Base-by-base conservation (phyloP, 2,797 vertebrate genomes). In the Manis javanica region DNA sequence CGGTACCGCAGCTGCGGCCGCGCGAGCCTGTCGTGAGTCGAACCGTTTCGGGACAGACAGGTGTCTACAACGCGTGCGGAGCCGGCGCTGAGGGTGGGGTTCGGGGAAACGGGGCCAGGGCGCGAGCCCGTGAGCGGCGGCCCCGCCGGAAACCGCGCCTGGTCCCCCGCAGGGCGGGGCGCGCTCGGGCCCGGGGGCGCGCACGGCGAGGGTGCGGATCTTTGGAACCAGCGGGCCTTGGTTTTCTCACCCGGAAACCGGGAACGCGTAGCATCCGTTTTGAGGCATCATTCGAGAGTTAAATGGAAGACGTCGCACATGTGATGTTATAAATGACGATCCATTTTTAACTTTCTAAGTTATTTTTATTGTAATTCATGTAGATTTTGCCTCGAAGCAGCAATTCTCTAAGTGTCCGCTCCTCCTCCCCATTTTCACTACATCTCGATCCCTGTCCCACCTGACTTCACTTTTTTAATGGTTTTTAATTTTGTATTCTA, bases 281-380 rank as follows among this genome's bases (percentile, higher is more conserved):
- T 49, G n/a, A 94, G 51, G n/a, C 15, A 15, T 77, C 49, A 71
- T 71, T 95, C 59, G 31, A 95, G 18, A 11, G 85, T 61, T 71
- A 69, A 91, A 37, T 88, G 53, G 24, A 19, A 78, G 69, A 89
- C 14, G 10, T 5, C 31, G 19, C 11, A 55, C 21, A 49, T 68
- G 9, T 42, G 82, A 75, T 15, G 72, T 94, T 71, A 46, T 90
- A 86, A 92, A 75, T n/a, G 24, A 63, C 31, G 57, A 51, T 89
- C 57, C 26, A 61, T 69, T 78, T 87, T 74, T 79, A 94, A 72
- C n/a, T 85, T 81, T 59, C 63, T 49, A 77, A 90, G 64, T 66
- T 37, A 55, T 66, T 46, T 46, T 46, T 59, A 59, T 75, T 66
- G 53, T 83, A 42, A 37, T 87, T 90, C 66, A 68, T 5, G 63